Base-by-base conservation (phyloP, 30 jellyfish, hydroid and myxozoan genomes). In the Aurelia sp. region DNA sequence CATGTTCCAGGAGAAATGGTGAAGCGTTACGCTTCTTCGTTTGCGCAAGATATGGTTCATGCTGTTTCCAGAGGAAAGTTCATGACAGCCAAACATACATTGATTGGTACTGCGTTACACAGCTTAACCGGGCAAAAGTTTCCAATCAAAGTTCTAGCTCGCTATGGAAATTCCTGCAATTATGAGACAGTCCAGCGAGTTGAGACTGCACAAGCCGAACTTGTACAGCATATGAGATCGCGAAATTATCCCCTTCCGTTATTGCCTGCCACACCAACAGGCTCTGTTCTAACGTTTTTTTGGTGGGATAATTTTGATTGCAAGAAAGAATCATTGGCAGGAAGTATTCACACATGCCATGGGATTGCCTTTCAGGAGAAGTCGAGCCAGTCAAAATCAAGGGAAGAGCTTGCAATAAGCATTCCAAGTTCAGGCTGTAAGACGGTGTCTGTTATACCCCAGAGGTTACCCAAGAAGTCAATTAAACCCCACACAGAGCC, bases 181-280 rank as follows among this genome's bases (percentile, higher is more conserved):
- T 78, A 78, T 62, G 63, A 58, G 16, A 57, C 57, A 24, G 88
- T 78, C 40, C 76, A 72, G 47, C 47, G 60, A 72, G 19, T 78
- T 19, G 88, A 78, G n/a, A 78, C 80, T 61, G 88, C 88, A 24
- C 88, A 78, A 78, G 88, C 88, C 41, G 63, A 78, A 40, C 62
- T 78, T 16, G 72, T 35, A n/a, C 88, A 61, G 30, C 71, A 78
- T 38, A 38, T 78, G 62, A 78, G 88, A 38, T 78, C 88, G 31
- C 81, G 60, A 15, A 47, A 62, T 13, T n/a, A 59, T 19, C 88
- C 88, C 60, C 88, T 78, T 58, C 78, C 88, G 38, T 31, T 58
- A n/a, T 18, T 78, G 53, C 71, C 86, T 21, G 86, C 74, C 38
- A 74, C 47, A 30, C 57, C 51, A 24, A 18, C 63, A 30, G 13